phyloP scores from a whole-genome alignment of 2,797 vertebrate genomes.

The Phoebastria nigripes region DNA sequence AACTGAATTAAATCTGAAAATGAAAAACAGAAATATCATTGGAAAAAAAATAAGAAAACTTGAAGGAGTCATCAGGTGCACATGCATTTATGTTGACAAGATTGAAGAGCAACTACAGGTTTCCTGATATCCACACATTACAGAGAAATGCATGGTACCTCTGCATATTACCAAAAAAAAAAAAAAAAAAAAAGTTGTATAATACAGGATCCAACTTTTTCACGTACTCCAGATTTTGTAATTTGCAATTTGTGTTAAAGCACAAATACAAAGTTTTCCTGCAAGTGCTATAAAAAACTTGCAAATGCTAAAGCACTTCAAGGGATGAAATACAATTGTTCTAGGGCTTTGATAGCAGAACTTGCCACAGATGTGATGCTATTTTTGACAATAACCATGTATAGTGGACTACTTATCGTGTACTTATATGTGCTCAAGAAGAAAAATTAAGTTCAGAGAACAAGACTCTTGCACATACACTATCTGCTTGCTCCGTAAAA shows the following conservation, averaged over 20 bases:
- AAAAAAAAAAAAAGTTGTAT: background rate
- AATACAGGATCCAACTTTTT: background rate
- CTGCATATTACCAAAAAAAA: rapidly evolving
- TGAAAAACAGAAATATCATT: background rate
- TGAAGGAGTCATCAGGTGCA: background rate
- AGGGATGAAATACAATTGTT: rapidly evolving
- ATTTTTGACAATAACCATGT: background rate
- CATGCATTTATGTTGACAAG: rapidly evolving
- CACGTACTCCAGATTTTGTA: rapidly evolving
- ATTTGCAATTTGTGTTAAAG: background rate
- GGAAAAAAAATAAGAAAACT: background rate
- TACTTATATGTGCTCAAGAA: rapidly evolving
- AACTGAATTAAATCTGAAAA: background rate
- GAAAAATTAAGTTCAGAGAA: background rate
- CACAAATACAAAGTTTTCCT: background rate
- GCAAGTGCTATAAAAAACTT: background rate
- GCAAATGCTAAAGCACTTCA: background rate
- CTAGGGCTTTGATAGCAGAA: background rate
- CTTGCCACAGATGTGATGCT: background rate
- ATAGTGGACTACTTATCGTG: rapidly evolving
- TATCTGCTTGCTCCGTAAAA: rapidly evolving
- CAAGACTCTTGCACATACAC: background rate
- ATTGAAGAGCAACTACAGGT: background rate
- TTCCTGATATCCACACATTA: rapidly evolving
- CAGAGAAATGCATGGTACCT: background rate